These are phyloP conservation scores for Rallus limicola DNA, from an alignment of 2,113 vertebrate genomes.

Conservation along the genomic window DNA sequence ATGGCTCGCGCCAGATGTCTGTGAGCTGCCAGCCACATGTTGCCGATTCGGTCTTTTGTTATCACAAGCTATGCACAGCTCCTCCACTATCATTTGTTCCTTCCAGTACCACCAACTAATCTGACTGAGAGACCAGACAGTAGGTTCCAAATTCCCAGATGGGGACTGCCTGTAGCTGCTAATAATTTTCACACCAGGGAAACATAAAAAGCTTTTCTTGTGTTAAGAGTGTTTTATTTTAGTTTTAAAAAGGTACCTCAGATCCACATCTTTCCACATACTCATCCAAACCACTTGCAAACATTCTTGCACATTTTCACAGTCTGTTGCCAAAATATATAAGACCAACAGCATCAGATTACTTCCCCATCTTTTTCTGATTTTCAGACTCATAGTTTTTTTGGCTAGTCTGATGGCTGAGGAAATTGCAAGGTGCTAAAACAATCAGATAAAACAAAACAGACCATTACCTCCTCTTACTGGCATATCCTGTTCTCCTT, in stretches of 20 bases:
- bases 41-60: background rate
- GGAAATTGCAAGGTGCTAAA: conserved; percentile 60
- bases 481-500: conserved; percentile 9
- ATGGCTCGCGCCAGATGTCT: background rate
- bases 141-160: conserved; percentile 20
- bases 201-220: conserved; percentile 32
- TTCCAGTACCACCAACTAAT: background rate
- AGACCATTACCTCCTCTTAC: conserved; percentile 32
- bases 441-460: conserved; percentile 52
- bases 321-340: conserved; percentile 31
- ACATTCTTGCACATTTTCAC: conserved; percentile 43
- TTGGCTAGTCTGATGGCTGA: conserved; percentile 1
- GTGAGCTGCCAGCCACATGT: conserved; percentile 21
- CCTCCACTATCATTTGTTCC: background rate
- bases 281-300: conserved; percentile 31
- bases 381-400: background rate
- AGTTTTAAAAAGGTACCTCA: conserved; percentile 36
- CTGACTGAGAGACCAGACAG: conserved; percentile 33
- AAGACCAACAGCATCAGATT: conserved; percentile 30
- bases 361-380: conserved; percentile 14
- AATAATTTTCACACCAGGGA: conserved; percentile 50
- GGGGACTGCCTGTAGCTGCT: conserved; percentile 21
- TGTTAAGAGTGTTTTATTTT: conserved; percentile 25
- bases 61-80: background rate
- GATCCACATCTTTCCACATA: background rate